Conservation (phyloP, 2,797 vertebrate species). For the Melanogrammus aeglefinus region DNA sequence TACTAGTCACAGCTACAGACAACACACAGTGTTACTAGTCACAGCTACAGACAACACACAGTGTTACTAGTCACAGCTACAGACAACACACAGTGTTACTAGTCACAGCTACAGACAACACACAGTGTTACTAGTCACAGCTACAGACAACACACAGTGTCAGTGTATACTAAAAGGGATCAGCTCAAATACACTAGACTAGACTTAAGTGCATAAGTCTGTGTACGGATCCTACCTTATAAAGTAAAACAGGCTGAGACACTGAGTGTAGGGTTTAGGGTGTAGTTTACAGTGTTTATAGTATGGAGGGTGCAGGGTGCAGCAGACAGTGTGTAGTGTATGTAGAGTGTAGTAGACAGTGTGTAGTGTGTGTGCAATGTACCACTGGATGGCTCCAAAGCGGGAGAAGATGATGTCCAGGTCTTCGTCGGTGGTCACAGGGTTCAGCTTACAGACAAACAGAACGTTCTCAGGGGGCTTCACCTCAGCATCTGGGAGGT, state of each 20-base stretch:
- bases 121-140: background rate
- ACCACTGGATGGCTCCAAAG: conserved; percentile 92
- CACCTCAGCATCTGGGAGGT: conserved; percentile 91
- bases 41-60: too few relatives aligned
- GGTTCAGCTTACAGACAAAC: conserved; percentile 97
- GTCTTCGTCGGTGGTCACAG: conserved; percentile 94
- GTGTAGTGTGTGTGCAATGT: background rate
- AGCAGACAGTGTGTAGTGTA: background rate
- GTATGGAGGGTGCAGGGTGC: too few relatives aligned
- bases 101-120: too few relatives aligned
- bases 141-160: background rate
- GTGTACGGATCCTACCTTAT: background rate
- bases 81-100: too few relatives aligned
- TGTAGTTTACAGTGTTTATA: too few relatives aligned
- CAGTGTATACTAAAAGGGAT: background rate
- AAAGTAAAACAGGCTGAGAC: too few relatives aligned
- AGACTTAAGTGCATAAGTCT: background rate
- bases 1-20: too few relatives aligned
- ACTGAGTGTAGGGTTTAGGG: too few relatives aligned
- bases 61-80: too few relatives aligned
- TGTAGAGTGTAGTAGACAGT: background rate
- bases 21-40: too few relatives aligned
- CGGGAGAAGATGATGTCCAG: conserved; percentile 97
- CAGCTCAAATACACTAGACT: background rate
- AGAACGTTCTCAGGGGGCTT: conserved; percentile 93